Evolutionary conservation across 2,113 vertebrate genomes (phyloP).

Genomic region (Sitta europaea): DNA sequence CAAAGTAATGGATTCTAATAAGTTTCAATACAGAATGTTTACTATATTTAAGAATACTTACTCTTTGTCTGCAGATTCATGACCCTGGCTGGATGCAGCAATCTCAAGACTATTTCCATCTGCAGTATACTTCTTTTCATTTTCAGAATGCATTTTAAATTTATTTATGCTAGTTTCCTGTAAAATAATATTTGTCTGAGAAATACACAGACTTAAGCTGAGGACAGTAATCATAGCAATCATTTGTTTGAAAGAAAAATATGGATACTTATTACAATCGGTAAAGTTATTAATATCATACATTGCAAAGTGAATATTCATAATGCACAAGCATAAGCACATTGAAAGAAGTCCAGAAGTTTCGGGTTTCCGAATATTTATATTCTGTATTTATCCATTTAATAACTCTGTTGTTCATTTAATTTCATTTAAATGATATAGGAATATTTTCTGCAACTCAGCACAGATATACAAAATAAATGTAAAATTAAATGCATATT

Average conservation of each 20-base stretch:
- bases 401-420: neutral
- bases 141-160: conserved; percentile 32
- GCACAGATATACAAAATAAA: neutral
- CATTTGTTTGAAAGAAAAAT: neutral
- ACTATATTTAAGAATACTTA: neutral
- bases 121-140: neutral
- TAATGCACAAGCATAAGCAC: neutral
- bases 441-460: neutral
- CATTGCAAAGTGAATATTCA: neutral
- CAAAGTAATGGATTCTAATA: neutral
- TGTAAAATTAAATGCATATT: neutral
- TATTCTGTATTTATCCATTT: neutral
- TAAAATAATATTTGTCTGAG: neutral
- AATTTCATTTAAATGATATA: neutral
- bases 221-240: neutral
- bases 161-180: neutral
- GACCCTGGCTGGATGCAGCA: neutral
- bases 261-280: neutral
- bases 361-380: neutral
- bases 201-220: neutral
- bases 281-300: neutral
- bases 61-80: neutral
- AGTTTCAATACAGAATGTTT: neutral
- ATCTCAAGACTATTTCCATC: neutral
- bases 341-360: neutral